A percentile compares a stretch with the other conserved stretches of the same genome.
Evolutionary conservation across 2,113 vertebrate genomes (phyloP).

Genomic region (Vulpes ferrilata): DNA sequence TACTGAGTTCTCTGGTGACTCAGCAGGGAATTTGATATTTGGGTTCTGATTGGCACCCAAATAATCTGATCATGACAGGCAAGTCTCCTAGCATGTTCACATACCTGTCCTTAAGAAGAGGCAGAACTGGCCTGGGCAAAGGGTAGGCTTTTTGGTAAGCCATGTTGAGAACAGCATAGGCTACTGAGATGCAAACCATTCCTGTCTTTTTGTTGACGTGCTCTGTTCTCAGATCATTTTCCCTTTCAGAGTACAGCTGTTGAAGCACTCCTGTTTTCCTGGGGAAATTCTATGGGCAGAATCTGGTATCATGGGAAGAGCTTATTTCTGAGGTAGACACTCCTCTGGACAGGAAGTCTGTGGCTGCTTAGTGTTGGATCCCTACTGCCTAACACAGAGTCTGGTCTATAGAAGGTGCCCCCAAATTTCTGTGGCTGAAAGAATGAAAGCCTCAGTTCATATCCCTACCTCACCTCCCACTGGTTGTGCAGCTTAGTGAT

Average conservation of each 20-base stretch:
- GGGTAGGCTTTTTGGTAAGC: not conserved
- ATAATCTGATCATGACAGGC: not conserved
- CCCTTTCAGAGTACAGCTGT: not conserved
- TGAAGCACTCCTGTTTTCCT: slow-evolving; percentile 25
- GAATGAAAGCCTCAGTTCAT: not conserved
- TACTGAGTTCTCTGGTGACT: not conserved
- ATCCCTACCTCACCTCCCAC: rapidly evolving
- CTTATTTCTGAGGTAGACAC: not conserved
- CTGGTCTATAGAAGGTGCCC: not conserved
- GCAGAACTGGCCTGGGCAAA: not conserved
- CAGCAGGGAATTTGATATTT: not conserved
- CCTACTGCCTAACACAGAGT: not conserved
- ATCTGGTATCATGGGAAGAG: not conserved
- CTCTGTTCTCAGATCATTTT: not conserved
- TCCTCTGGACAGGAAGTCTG: not conserved
- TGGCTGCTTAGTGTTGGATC: rapidly evolving
- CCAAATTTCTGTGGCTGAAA: not conserved
- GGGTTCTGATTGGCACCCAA: not conserved
- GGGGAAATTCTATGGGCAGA: not conserved
- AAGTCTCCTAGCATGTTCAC: not conserved
- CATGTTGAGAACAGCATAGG: not conserved
- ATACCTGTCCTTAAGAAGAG: not conserved
- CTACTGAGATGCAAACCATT: not conserved
- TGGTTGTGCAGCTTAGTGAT: not conserved
- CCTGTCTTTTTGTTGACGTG: not conserved